Evolutionary conservation across 2,113 vertebrate species (phyloP), one percentile per base, ranked within the genome.

Genomic region (Dicaeum eximium): DNA sequence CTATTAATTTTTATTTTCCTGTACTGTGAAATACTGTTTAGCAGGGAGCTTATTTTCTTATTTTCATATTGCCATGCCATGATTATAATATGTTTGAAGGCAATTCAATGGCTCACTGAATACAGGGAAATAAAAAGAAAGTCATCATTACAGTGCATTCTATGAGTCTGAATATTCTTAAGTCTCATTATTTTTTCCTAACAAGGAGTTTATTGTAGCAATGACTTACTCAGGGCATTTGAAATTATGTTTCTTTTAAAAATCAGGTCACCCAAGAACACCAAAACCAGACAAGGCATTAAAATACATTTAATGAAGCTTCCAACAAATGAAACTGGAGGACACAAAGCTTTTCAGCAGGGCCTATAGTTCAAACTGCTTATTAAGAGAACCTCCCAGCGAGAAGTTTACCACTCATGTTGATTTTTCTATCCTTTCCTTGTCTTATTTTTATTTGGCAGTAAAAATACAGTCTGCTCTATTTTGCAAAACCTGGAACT

Each of bases 221-320:
- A 92, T 89, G 72, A 95, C 95, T 97, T 96, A 96, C 95, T 97
- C 88, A 75, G 95, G 83, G 56, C 61, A 94, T 84, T 78, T 92
- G 92, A 97, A 97, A 97, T 93, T 77, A 78, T 72, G 38, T 96
- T 96, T 95, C 88, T 96, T 96, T 96, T 94, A 71, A 95, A 97
- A 97, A 96, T 74, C 79, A 95, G 95, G 94, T 97, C 96, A 96
- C 62, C 31, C 56, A 96, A 97, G 94, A 97, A 96, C 70, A 88
- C 53, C 31, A 42, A 93, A 97, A 90, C 83, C 72, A 96, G 93
- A 80, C 38, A 91, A 97, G 28, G 62, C 94, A 95, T 94, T 97
- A 96, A 96, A 97, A 95, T 90, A 89, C 75, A 84, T 95, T 92
- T 96, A 97, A 96, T 95, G 94, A 97, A 97, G 95, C 79, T 95